These are phyloP conservation scores for Melitaea cinxia DNA, from an alignment of 1,140 invertebrate genomes.

Conservation along the genomic window DNA sequence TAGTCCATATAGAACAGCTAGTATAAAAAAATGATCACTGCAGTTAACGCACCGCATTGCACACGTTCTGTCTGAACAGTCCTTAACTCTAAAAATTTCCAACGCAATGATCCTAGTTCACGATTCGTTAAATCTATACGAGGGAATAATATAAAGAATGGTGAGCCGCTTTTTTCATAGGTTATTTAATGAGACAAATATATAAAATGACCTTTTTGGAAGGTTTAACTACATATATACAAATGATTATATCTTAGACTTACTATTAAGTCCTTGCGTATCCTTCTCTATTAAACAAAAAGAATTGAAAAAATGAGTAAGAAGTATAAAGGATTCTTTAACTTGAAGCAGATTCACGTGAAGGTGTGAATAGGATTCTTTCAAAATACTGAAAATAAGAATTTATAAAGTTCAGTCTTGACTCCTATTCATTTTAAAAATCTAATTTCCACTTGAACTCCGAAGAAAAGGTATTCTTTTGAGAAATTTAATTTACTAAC, in stretches of 20 bases:
- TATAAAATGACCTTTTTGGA: no score
- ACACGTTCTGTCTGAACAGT: no score
- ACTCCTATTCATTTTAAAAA: not conserved
- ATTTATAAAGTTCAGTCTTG: conserved; percentile 2
- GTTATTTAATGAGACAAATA: no score
- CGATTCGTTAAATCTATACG: conserved; percentile 34
- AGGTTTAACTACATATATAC: no score
- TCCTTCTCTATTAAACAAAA: not conserved
- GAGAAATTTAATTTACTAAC: not conserved
- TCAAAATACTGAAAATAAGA: conserved; percentile 10
- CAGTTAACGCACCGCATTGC: no score
- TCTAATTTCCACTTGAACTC: not conserved
- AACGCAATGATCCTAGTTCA: conserved; percentile 26
- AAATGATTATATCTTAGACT: not conserved
- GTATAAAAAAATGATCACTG: no score
- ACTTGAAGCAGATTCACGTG: conserved; percentile 5
- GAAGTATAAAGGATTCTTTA: not conserved
- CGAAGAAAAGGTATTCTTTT: not conserved
- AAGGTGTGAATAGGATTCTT: conserved; percentile 11
- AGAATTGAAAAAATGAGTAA: not conserved
- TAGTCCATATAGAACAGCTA: no score
- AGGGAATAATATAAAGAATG: conserved; percentile 17
- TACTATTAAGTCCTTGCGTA: not conserved
- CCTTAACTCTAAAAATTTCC: conserved; percentile 20
- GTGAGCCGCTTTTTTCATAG: no score